Conservation (phyloP, 2,888 invertebrate genomes). For the Baronia brevicornis region DNA sequence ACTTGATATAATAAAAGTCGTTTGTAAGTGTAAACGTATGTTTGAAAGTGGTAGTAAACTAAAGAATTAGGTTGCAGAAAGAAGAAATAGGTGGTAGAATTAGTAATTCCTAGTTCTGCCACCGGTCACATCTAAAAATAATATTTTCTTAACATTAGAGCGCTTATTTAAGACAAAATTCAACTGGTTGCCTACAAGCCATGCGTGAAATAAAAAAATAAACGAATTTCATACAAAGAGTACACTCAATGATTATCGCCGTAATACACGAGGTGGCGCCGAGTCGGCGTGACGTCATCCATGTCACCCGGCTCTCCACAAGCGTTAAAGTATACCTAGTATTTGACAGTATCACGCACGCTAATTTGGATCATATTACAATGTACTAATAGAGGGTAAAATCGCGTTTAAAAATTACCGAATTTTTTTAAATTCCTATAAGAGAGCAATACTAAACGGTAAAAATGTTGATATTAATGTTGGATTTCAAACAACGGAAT, state of each 20-base stretch:
- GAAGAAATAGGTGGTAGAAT: no score
- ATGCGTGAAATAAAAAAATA: conserved; percentile 3
- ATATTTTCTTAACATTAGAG: no score
- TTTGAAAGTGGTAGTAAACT: no score
- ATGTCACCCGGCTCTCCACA: conserved; percentile 31
- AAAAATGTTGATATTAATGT: conserved; percentile 10
- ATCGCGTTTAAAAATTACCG: conserved; percentile 2
- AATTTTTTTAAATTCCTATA: conserved; percentile 11
- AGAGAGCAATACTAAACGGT: conserved; percentile 5
- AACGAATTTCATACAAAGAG: conserved; percentile 26
- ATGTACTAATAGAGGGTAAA: not conserved
- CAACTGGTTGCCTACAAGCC: no score
- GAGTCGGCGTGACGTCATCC: conserved; percentile 24
- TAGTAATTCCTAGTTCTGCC: no score
- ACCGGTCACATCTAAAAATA: no score
- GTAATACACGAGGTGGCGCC: conserved; percentile 33
- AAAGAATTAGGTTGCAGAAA: no score
- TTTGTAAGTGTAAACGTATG: no score
- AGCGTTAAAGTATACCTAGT: conserved; percentile 19
- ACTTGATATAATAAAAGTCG: no score
- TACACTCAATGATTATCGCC: conserved; percentile 25
- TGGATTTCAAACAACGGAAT: conserved; percentile 8
- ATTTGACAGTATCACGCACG: conserved; percentile 2
- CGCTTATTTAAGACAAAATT: no score
- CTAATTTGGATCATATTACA: conserved; percentile 4